Base-by-base conservation (phyloP, 1,140 invertebrate species). In the Lordiphosa stackelbergi region DNA sequence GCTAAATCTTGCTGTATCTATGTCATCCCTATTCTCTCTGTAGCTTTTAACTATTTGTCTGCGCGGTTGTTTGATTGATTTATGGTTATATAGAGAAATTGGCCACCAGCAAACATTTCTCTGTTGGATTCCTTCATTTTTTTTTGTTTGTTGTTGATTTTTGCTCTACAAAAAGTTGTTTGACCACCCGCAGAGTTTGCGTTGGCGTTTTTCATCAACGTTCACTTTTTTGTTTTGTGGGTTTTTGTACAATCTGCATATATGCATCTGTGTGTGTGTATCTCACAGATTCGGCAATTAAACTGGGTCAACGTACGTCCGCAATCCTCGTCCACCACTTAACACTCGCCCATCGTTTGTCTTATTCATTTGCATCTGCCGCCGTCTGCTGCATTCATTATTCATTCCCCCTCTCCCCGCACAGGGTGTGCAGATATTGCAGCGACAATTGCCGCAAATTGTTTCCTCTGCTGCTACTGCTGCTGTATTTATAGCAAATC, bases 381-480 rank as follows among this genome's bases (percentile, higher is more conserved):
- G 37, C 53, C 45, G 37, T 49, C 46, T 40, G 59, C 31, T 55
- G 65, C 66, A 53, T 34, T 42, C 38, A 53, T 53, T 53, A 53
- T 53, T 53, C 52, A 53, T 56, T 64, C 35, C 28, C 34, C 36
- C 48, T 37, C 19, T 13, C 10, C 4, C 8, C 6, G 28, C 61
- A 81, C 66, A 74, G 75, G 74, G 70, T 70, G 57, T 38, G 36
- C 47, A 40, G 54, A 11, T 63, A 36, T 60, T 53, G 43, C 66
- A 60, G 60, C 59, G 75, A 81, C 77, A 81, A 81, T 81, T 81
- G 77, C 64, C 69, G 36, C 77, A 81, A 83, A 81, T 81, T 81
- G 73, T 64, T 75, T 68, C 57, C 60, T 58, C 70, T 68, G 58
- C 37, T 40, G 57, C 47, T 13, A 13, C n/a, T 28, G 51, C 46